Evolutionary conservation across 2,113 vertebrate species (phyloP).

Genomic region (Tychaedon coryphoeus): DNA sequence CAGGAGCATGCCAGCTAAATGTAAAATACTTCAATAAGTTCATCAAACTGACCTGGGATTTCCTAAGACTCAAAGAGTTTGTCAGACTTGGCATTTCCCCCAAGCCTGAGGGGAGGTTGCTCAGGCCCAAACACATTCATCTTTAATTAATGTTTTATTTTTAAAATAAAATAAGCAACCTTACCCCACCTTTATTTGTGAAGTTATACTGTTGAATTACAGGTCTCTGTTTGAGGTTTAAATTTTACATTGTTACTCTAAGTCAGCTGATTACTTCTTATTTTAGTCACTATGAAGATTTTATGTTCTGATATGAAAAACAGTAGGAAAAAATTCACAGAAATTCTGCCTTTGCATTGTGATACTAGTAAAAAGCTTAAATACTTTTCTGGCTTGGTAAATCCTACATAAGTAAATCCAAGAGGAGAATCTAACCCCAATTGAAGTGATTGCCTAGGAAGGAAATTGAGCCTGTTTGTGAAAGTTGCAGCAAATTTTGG

Average conservation of each 20-base stretch:
- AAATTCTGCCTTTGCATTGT: background rate
- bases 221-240: background rate
- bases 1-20: conserved; percentile 31
- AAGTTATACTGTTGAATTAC: conserved; percentile 4
- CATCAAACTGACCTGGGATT: conserved; percentile 38
- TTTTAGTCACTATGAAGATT: background rate
- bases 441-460: background rate
- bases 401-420: background rate
- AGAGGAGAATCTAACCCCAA: background rate
- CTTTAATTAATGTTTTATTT: conserved; percentile 51
- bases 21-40: conserved; percentile 46
- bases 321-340: background rate
- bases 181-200: background rate
- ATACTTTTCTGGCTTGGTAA: background rate
- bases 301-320: background rate
- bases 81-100: conserved; percentile 35
- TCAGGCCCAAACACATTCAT: background rate
- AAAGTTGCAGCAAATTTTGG: background rate
- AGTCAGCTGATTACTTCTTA: background rate
- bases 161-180: background rate
- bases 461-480: background rate
- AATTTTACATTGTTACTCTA: background rate
- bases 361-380: background rate
- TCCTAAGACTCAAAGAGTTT: background rate
- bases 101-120: conserved; percentile 12